Evolutionary conservation across 2,113 vertebrate genomes (phyloP).

Genomic region (Paradisaea rubra): DNA sequence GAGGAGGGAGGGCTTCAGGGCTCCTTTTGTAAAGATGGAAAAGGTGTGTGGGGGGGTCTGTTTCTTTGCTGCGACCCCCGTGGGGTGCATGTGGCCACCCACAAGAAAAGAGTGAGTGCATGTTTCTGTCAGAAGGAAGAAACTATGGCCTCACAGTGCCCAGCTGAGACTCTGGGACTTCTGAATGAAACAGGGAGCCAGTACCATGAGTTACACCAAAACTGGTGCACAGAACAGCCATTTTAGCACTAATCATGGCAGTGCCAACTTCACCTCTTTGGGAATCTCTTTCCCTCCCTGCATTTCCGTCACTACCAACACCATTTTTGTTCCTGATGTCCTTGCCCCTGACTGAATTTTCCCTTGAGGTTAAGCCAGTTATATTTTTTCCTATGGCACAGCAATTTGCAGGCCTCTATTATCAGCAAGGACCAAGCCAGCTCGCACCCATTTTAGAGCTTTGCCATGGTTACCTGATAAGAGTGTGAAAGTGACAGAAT

Average conservation of each 20-base stretch:
- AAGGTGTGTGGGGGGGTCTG: background rate
- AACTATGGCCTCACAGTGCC: background rate
- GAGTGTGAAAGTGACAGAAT: conserved; percentile 98
- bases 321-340: background rate
- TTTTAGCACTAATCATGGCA: background rate
- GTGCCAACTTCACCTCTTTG: background rate
- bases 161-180: background rate
- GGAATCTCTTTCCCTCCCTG: background rate
- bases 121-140: background rate
- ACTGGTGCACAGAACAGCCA: background rate
- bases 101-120: background rate
- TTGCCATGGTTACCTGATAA: conserved; percentile 84
- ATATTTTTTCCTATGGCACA: background rate
- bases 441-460: background rate
- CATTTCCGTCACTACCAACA: background rate
- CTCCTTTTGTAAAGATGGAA: background rate
- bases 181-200: background rate
- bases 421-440: background rate
- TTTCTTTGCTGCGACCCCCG: background rate
- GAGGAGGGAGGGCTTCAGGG: background rate
- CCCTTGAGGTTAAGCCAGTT: background rate
- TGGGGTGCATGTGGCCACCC: background rate
- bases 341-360: background rate
- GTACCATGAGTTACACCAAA: background rate
- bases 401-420: background rate